Evolutionary conservation across 2,113 vertebrate species (phyloP), one percentile per base, ranked within the genome.

Genomic region (Lichenostomus cassidix): DNA sequence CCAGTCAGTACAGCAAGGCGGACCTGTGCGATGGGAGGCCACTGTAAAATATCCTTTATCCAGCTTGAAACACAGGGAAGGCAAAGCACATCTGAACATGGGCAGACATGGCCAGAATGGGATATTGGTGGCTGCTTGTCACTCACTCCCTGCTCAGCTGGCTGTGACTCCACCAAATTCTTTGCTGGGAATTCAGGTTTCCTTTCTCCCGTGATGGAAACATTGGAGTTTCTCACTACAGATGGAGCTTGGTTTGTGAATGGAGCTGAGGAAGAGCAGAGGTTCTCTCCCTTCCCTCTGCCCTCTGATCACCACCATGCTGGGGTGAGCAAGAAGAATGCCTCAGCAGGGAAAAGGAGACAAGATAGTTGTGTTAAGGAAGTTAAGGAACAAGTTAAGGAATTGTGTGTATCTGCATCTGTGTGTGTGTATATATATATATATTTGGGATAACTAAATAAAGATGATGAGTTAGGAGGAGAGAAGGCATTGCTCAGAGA

Each of bases 71-170:
- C 44, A 28, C 27, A 42, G 56, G 69, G 67, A 42, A 46, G 47
- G 33, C 49, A 42, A 31, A 83, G 50, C 0, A 0, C 18, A 47
- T n/a, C 68, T 73, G 35, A 64, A 49, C 1, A 0, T 39, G 31
- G 65, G 46, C 63, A 60, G n/a, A 20, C 4, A 1, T 15, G 21
- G 29, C 53, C 63, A 47, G 75, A 67, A 42, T 17, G 59, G 52
- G 47, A 50, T 82, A 14, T 9, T 39, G 49, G 44, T 59, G 70
- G 35, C 60, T 82, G 33, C 39, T 62, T 80, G 44, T 60, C 77
- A 28, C 71, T 68, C 27, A 28, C 71, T 68, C 27, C 3, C 35
- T 64, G 55, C 73, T 91, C 55, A 63, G 35, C 28, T 27, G 37
- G 18, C 49, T 60, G 37, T 35, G 17, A 4, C 50, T 84, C 24